Conservation (phyloP, 2,888 invertebrate species). For the Gibbula magus region DNA sequence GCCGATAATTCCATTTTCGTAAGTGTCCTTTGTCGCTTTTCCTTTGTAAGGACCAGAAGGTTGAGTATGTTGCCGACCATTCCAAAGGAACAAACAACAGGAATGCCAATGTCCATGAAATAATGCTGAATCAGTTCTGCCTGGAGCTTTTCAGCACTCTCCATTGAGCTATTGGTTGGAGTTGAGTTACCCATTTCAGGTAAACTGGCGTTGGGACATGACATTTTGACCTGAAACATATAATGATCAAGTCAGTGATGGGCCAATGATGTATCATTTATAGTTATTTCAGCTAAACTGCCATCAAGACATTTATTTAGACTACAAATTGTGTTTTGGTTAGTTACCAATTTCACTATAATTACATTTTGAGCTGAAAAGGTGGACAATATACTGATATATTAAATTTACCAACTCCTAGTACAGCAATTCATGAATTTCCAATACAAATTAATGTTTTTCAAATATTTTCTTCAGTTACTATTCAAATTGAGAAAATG, state of each 20-base stretch:
- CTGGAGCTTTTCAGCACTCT: slow-evolving; percentile 37
- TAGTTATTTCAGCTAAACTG: too few relatives aligned
- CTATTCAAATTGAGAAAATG: too few relatives aligned
- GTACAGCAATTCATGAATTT: too few relatives aligned
- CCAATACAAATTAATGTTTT: too few relatives aligned
- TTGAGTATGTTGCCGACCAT: slow-evolving; percentile 70
- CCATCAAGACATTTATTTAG: too few relatives aligned
- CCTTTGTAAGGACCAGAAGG: slow-evolving; percentile 66
- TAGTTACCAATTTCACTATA: too few relatives aligned
- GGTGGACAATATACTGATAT: too few relatives aligned
- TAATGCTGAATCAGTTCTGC: slow-evolving; percentile 51
- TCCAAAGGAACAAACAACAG: slow-evolving; percentile 67
- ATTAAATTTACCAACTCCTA: too few relatives aligned
- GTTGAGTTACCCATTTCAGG: not conserved
- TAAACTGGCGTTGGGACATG: slow-evolving; percentile 6
- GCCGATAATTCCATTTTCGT: slow-evolving; percentile 72
- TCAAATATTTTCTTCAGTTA: too few relatives aligned
- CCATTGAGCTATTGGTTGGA: not conserved
- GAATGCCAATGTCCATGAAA: slow-evolving; percentile 62
- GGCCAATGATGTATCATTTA: too few relatives aligned
- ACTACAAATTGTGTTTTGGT: too few relatives aligned
- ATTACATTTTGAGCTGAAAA: too few relatives aligned
- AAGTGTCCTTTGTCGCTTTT: slow-evolving; percentile 64
- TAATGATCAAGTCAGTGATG: not conserved
- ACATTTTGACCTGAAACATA: slow-evolving; percentile 19